phyloP scores from a whole-genome alignment of 1,140 invertebrate genomes.

The Drosophila nannoptera region DNA sequence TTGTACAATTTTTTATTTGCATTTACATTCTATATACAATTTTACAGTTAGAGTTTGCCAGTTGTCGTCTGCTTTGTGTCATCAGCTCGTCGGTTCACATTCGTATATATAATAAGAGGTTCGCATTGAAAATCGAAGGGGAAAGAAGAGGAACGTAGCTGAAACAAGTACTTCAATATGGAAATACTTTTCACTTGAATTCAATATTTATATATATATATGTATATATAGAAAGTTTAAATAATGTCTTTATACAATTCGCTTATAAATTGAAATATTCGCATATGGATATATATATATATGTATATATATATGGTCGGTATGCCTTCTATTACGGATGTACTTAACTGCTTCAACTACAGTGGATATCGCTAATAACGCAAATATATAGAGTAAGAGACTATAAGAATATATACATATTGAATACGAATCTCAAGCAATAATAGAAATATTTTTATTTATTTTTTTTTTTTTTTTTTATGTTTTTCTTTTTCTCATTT shows the following conservation, averaged over 20 bases:
- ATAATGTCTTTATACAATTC: slow-evolving; percentile 38
- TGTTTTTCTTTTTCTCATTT: too few relatives aligned
- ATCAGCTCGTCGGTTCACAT: slow-evolving; percentile 54
- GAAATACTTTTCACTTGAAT: slow-evolving; percentile 9
- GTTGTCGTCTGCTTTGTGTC: slow-evolving; percentile 36
- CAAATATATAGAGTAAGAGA: slow-evolving; percentile 7
- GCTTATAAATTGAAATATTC: slow-evolving; percentile 29
- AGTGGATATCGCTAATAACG: slow-evolving; percentile 35
- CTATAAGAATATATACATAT: slow-evolving; percentile 19
- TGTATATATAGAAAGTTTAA: slow-evolving; percentile 27
- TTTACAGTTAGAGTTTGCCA: slow-evolving; percentile 64
- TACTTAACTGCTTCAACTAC: slow-evolving; percentile 53
- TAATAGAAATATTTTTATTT: too few relatives aligned
- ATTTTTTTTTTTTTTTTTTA: too few relatives aligned
- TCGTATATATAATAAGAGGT: slow-evolving; percentile 38
- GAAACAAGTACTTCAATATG: too few relatives aligned
- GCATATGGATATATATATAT: slow-evolving; percentile 26
- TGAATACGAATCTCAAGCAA: background rate
- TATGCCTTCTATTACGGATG: slow-evolving; percentile 36
- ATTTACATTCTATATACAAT: slow-evolving; percentile 74
- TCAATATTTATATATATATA: too few relatives aligned
- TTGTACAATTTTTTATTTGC: slow-evolving; percentile 72
- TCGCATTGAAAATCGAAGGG: slow-evolving; percentile 26
- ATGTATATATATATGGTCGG: slow-evolving; percentile 20
- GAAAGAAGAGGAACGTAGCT: too few relatives aligned